A percentile compares a stretch with the other conserved stretches of the same genome.
Evolutionary conservation across 2,888 invertebrate species (phyloP).

Genomic region (Lasioglossum zephyrum): DNA sequence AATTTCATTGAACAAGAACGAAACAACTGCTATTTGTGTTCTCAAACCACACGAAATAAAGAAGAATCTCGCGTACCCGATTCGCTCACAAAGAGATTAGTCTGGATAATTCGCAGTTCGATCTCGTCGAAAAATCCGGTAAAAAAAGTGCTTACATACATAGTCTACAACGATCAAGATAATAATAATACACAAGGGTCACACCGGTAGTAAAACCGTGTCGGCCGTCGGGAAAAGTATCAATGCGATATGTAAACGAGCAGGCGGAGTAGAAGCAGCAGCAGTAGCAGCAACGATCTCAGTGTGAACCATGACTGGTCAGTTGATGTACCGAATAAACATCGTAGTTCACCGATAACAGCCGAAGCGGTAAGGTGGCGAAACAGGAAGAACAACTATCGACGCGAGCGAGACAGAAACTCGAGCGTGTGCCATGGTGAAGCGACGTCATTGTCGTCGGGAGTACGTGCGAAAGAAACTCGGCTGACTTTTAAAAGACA

Average conservation of each 20-base stretch:
- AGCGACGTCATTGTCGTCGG: slow-evolving; percentile 77
- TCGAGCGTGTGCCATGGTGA: slow-evolving; percentile 84
- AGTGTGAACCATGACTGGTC: slow-evolving; percentile 74
- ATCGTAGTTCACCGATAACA: slow-evolving; percentile 81
- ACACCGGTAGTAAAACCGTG: too few relatives aligned
- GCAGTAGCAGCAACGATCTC: slow-evolving; percentile 66
- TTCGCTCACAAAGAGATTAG: too few relatives aligned
- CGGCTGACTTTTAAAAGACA: slow-evolving; percentile 69
- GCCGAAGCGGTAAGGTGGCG: slow-evolving; percentile 78
- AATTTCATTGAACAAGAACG: too few relatives aligned
- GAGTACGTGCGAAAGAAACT: slow-evolving; percentile 76
- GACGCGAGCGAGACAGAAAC: slow-evolving; percentile 63
- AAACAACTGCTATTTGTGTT: too few relatives aligned
- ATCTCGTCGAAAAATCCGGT: too few relatives aligned
- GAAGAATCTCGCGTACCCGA: too few relatives aligned
- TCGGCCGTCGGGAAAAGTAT: background rate
- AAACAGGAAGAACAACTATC: slow-evolving; percentile 71
- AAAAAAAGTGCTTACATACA: too few relatives aligned
- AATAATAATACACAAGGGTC: too few relatives aligned
- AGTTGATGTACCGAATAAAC: slow-evolving; percentile 78
- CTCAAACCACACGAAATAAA: too few relatives aligned
- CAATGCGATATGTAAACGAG: slow-evolving; percentile 39
- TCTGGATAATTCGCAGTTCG: too few relatives aligned
- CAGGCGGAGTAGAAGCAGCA: background rate
- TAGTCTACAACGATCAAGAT: too few relatives aligned